phyloP scores from a whole-genome alignment of 2,888 invertebrate species.

The Tipula vernalis region DNA sequence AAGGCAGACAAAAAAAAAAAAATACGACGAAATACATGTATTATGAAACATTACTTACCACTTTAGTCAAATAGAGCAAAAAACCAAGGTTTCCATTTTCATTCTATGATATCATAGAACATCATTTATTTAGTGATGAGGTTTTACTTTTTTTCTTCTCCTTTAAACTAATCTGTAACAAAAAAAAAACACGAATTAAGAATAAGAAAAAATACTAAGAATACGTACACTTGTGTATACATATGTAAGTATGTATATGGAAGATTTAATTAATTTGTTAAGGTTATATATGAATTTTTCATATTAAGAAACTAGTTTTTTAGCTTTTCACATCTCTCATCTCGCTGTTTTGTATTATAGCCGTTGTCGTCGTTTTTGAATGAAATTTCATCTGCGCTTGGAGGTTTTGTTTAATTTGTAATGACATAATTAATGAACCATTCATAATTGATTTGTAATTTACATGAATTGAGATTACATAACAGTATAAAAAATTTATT shows the following conservation, averaged over 20 bases:
- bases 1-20: not conserved
- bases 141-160: not conserved
- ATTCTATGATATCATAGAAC: not conserved
- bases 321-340: not conserved
- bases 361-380: not conserved
- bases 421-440: conserved; percentile 4
- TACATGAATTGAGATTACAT: not conserved
- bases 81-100: conserved; percentile 7
- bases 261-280: not conserved
- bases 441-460: conserved; percentile 4
- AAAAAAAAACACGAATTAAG: not conserved
- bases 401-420: not conserved
- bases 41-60: not conserved
- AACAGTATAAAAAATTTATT: not conserved
- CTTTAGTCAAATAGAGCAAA: conserved; percentile 9
- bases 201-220: not conserved
- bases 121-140: not conserved
- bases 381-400: not conserved
- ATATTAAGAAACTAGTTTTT: not conserved
- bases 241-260: not conserved
- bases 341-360: not conserved
- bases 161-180: not conserved
- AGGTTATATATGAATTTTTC: not conserved
- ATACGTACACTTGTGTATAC: not conserved
- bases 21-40: not conserved